A percentile compares a stretch with the other conserved stretches of the same genome.
These are phyloP conservation scores for Drosophila falleni DNA, from an alignment of 2,888 invertebrate species.

Conservation along the genomic window DNA sequence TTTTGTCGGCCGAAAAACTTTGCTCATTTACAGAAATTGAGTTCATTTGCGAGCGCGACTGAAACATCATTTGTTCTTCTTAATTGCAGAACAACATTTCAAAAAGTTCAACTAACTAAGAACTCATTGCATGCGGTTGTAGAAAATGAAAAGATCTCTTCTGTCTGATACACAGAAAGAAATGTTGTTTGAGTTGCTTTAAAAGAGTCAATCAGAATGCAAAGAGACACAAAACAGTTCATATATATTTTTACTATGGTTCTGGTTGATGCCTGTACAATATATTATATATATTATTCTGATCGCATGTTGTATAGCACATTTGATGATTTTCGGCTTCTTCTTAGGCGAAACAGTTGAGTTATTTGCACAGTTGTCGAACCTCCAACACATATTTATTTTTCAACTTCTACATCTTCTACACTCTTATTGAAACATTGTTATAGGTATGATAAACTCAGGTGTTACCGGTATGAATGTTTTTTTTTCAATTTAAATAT, in stretches of 20 bases:
- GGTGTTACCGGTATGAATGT: conserved; percentile 27
- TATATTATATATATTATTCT: not conserved
- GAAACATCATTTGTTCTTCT: conserved; percentile 33
- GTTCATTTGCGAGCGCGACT: conserved; percentile 24
- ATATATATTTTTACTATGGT: conserved; percentile 33
- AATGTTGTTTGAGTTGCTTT: not conserved
- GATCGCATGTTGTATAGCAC: conserved; percentile 34
- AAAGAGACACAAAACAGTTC: conserved; percentile 28
- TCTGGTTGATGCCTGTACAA: conserved; percentile 20
- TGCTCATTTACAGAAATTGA: conserved; percentile 54
- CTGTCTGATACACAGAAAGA: conserved; percentile 22
- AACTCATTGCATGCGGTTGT: conserved; percentile 17
- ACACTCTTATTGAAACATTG: not conserved
- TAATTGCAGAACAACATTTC: conserved; percentile 59
- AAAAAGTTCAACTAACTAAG: conserved; percentile 36
- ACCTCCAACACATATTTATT: conserved; percentile 22
- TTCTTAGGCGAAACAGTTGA: conserved; percentile 56
- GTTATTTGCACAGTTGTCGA: conserved; percentile 70
- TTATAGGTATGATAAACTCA: not conserved
- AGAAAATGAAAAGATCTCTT: conserved; percentile 15
- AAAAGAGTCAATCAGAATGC: conserved; percentile 22
- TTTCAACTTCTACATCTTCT: conserved; percentile 2
- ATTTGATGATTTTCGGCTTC: conserved; percentile 46
- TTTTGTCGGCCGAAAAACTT: conserved; percentile 51
- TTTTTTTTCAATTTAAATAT: conserved; percentile 65